These are phyloP conservation scores for Aspidapion aeneum DNA, from an alignment of 2,888 invertebrate species.

Conservation along the genomic window DNA sequence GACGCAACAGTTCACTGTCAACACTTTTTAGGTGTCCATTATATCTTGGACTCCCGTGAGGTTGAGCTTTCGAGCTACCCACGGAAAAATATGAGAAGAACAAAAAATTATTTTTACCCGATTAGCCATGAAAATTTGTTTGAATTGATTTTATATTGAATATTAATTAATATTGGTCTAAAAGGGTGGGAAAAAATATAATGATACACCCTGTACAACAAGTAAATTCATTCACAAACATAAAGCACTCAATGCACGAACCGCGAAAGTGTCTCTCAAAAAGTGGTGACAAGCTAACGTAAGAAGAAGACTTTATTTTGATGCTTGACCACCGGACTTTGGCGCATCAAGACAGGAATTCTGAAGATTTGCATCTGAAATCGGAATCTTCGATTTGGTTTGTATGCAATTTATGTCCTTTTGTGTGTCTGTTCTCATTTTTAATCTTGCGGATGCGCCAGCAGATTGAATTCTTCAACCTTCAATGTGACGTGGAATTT, in stretches of 20 bases:
- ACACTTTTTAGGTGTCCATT: too few species aligned
- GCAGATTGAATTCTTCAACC: constrained; percentile 1
- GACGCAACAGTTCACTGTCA: too few species aligned
- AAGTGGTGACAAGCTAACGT: constrained; percentile 1
- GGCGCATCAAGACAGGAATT: constrained; percentile 10
- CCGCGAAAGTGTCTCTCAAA: not conserved
- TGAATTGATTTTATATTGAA: too few species aligned
- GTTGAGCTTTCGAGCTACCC: too few species aligned
- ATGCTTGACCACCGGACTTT: constrained; percentile 34
- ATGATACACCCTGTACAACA: too few species aligned
- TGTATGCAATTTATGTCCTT: constrained; percentile 38
- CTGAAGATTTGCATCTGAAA: constrained; percentile 37
- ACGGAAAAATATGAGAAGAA: too few species aligned
- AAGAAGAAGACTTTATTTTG: constrained; percentile 37
- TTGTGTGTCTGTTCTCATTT: constrained; percentile 31
- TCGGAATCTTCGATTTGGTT: constrained; percentile 22
- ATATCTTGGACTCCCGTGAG: too few species aligned
- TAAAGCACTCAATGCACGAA: not conserved
- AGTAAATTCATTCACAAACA: not conserved
- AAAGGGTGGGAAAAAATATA: too few species aligned
- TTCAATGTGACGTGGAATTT: constrained; percentile 12
- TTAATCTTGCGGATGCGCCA: constrained; percentile 21
- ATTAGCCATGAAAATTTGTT: too few species aligned
- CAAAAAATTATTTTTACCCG: too few species aligned
- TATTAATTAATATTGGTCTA: too few species aligned